phyloP scores from a whole-genome alignment of 1,140 invertebrate genomes.

The Anadara kagoshimensis region DNA sequence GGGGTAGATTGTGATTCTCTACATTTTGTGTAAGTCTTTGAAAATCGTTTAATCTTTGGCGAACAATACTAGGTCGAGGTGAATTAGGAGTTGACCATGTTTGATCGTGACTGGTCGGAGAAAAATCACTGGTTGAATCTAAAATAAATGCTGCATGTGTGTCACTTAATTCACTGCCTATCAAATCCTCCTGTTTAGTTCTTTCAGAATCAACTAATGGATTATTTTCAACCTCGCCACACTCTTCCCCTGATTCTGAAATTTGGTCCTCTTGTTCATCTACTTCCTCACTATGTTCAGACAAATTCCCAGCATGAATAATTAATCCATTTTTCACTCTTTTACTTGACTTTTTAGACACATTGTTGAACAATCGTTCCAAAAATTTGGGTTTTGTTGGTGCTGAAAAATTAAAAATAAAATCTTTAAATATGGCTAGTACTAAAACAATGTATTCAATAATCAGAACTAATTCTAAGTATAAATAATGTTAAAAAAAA shows the following conservation, averaged over 20 bases:
- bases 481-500: neutral
- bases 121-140: neutral
- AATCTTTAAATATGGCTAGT: neutral
- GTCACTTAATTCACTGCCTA: slow-evolving; percentile 1
- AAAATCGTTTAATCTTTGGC: slow-evolving; percentile 42
- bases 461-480: no score
- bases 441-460: no score
- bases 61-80: slow-evolving; percentile 44
- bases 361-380: slow-evolving; percentile 50
- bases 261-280: slow-evolving; percentile 26
- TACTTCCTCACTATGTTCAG: slow-evolving; percentile 18
- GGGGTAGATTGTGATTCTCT: slow-evolving; percentile 4
- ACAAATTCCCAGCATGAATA: slow-evolving; percentile 8
- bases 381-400: slow-evolving; percentile 60
- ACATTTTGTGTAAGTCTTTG: slow-evolving; percentile 18
- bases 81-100: slow-evolving; percentile 38
- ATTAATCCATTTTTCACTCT: slow-evolving; percentile 16
- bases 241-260: slow-evolving; percentile 1
- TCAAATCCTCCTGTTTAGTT: slow-evolving; percentile 17
- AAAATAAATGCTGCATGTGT: neutral
- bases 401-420: slow-evolving; percentile 42
- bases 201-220: slow-evolving; percentile 15
- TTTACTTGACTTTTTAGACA: slow-evolving; percentile 31
- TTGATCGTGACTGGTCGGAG: neutral
- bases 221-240: neutral